Base-by-base conservation (phyloP, 1,140 invertebrate genomes). In the Solenopsis fugax region DNA sequence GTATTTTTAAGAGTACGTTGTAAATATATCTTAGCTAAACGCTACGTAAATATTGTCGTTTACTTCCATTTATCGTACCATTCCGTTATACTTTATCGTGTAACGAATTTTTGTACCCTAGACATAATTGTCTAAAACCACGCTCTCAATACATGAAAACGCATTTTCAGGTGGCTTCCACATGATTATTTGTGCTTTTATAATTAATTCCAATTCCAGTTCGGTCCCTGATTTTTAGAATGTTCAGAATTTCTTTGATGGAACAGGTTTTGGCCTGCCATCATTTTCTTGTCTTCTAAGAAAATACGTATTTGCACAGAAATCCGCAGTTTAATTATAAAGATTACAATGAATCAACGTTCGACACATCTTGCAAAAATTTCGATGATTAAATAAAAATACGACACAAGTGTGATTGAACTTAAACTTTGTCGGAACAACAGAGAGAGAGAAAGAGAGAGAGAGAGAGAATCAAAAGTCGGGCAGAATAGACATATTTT, bases 1-100 rank as follows among this genome's bases (percentile, higher is more conserved):
- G 48, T 82, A 52, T n/a, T 52, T 88, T 75, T 86, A 89, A 73
- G 60, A 88, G 24, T 89, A 89, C 86, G 50, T 77, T 89, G 88
- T 89, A 89, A 89, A 85, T 87, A 85, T 89, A 45, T 56, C 24
- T 18, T 77, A 86, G 81, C 76, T 41, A 67, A 50, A 56, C 41
- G 45, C 73, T 60, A 56, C 45, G 52, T 65, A 52, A 85, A 77
- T 10, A 65, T 24, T 18, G 24, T 60, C 45, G 21, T 78, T 29
- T 24, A 60, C 45, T 85, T 78, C 29, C n/a, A 56, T 85, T 85
- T 65, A 24, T 41, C 58, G 2, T 64, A 41, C n/a, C 24, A 64
- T 62, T 60, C n/a, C 12, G 41, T 29, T 29, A 62, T 34, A 29
- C 21, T 41, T 85, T 54, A 16, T 72, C 50, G 18, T 58, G 13